Conservation (phyloP, 1,140 invertebrate genomes). For the Chrysoperla carnea region DNA sequence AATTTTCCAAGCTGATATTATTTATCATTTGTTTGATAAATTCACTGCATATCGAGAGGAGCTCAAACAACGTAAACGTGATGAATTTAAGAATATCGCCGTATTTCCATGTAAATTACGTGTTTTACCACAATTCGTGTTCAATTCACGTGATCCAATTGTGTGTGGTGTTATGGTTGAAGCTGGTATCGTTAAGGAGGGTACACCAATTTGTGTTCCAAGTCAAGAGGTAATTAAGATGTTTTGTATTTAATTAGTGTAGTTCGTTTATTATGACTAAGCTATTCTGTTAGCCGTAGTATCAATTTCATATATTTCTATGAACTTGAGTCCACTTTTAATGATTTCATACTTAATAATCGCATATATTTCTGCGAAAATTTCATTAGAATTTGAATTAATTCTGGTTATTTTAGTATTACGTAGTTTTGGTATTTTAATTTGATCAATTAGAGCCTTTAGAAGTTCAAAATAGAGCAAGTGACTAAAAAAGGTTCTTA, state of each 20-base stretch:
- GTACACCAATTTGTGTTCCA: slow-evolving; percentile 93
- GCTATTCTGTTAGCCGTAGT: no score
- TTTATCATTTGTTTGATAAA: slow-evolving; percentile 98
- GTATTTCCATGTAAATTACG: slow-evolving; percentile 94
- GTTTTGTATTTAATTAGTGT: slow-evolving; percentile 13
- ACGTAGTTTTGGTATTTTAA: no score
- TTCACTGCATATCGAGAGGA: slow-evolving; percentile 92
- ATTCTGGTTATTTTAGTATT: no score
- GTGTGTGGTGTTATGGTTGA: slow-evolving; percentile 92
- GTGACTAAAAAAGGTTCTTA: no score
- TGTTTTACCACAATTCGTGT: slow-evolving; percentile 72
- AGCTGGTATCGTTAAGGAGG: slow-evolving; percentile 86
- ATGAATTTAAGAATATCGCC: slow-evolving; percentile 90
- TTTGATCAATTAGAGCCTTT: no score
- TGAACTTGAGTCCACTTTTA: no score
- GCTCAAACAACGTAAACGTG: slow-evolving; percentile 79
- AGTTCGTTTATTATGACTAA: slow-evolving; percentile 2
- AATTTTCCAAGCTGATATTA: slow-evolving; percentile 99
- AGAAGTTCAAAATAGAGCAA: no score
- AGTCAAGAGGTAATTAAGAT: slow-evolving; percentile 62
- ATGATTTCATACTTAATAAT: no score
- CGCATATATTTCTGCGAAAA: no score
- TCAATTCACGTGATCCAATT: slow-evolving; percentile 96
- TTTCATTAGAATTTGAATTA: no score
- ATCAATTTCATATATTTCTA: no score